Conservation (phyloP, 2,888 invertebrate species). For the Luffia ferchaultella region DNA sequence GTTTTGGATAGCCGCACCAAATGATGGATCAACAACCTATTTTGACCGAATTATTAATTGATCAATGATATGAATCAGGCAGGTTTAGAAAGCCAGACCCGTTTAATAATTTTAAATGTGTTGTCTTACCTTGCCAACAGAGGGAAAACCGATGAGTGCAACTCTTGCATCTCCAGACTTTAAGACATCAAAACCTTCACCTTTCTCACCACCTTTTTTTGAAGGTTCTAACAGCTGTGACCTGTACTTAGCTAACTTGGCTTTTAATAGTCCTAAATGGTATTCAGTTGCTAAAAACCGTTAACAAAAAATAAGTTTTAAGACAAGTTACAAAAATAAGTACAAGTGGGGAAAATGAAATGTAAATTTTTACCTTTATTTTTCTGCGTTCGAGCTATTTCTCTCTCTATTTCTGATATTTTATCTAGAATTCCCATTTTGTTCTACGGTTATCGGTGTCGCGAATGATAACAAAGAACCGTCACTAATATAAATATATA, state of each 20-base stretch:
- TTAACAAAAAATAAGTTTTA: constrained; percentile 9
- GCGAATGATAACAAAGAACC: no score
- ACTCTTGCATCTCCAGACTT: constrained; percentile 99
- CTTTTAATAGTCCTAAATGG: constrained; percentile 97
- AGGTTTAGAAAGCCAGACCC: no score
- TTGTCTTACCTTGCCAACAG: constrained; percentile 86
- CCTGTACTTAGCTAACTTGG: constrained; percentile 94
- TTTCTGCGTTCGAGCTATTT: constrained; percentile 98
- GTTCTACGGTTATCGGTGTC: no score
- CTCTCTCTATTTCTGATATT: constrained; percentile 98
- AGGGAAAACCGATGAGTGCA: constrained; percentile 98
- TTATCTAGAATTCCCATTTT: constrained; percentile 98
- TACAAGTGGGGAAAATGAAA: constrained; percentile 1
- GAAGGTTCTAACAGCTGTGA: constrained; percentile 94
- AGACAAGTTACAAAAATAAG: constrained; percentile 3
- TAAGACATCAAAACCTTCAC: constrained; percentile 98
- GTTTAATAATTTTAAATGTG: no score
- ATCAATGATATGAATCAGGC: no score
- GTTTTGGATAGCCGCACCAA: no score
- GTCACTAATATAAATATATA: no score
- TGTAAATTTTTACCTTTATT: constrained; percentile 84
- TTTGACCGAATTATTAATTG: no score
- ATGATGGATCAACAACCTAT: no score
- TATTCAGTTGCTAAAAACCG: constrained; percentile 91
- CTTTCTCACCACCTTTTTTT: constrained; percentile 90